Conservation (phyloP, 2,113 vertebrate genomes). For the Lepisosteus osseus region DNA sequence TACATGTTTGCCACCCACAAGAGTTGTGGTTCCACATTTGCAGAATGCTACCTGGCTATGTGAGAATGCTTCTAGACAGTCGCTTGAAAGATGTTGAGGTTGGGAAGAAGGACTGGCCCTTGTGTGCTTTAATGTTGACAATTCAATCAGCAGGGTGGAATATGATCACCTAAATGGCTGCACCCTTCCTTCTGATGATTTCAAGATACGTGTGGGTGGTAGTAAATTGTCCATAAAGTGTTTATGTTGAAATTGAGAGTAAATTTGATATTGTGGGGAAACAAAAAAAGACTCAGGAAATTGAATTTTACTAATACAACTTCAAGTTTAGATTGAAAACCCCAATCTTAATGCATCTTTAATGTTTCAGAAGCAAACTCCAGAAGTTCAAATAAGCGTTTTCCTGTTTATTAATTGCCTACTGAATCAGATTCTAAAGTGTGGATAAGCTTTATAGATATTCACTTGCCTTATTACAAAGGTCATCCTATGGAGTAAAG, state of each 20-base stretch:
- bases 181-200: conserved; percentile 21
- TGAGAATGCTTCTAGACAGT: background rate
- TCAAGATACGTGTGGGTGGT: conserved; percentile 56
- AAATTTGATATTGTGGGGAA: conserved; percentile 75
- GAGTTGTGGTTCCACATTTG: background rate
- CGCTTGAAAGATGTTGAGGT: background rate
- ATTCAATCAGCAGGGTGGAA: conserved; percentile 2
- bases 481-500: too few relatives aligned
- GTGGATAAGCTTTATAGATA: too few relatives aligned
- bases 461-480: too few relatives aligned
- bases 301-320: conserved; percentile 67
- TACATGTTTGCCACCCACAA: conserved; percentile 6
- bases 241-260: conserved; percentile 66
- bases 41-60: background rate
- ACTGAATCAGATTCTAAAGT: too few relatives aligned
- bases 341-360: too few relatives aligned
- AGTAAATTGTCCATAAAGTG: conserved; percentile 69
- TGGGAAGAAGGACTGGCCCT: background rate
- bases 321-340: conserved; percentile 52
- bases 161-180: conserved; percentile 7
- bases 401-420: too few relatives aligned
- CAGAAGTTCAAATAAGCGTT: too few relatives aligned
- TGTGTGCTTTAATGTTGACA: background rate
- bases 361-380: too few relatives aligned
- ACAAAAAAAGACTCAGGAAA: conserved; percentile 73